Evolutionary conservation across 1,140 invertebrate species (phyloP).

Genomic region (Leptinotarsa defecta): DNA sequence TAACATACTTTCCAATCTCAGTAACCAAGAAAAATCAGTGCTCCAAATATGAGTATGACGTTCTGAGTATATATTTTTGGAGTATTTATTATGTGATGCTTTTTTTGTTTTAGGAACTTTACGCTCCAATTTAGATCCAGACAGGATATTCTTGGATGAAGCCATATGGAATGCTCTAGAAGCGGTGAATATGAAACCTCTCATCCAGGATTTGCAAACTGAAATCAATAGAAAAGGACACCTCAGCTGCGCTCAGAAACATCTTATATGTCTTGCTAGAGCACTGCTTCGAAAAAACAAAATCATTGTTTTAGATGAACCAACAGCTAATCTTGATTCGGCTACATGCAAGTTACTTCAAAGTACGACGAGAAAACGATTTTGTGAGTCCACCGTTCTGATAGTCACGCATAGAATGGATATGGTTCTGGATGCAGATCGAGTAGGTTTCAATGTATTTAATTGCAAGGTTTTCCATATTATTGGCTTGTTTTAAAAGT

Average conservation of each 20-base stretch:
- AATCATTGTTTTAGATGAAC: slow-evolving; percentile 80
- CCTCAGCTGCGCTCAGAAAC: slow-evolving; percentile 78
- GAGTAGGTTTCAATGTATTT: slow-evolving; percentile 66
- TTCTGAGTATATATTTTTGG: too few species aligned
- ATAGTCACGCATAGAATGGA: slow-evolving; percentile 82
- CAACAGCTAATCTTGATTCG: slow-evolving; percentile 71
- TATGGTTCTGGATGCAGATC: slow-evolving; percentile 80
- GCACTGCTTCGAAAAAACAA: slow-evolving; percentile 75
- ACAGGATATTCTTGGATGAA: slow-evolving; percentile 58
- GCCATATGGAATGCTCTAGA: slow-evolving; percentile 44
- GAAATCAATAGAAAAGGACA: slow-evolving; percentile 69
- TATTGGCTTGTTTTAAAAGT: too few species aligned
- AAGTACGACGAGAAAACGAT: slow-evolving; percentile 70
- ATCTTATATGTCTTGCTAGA: slow-evolving; percentile 77
- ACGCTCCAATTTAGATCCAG: slow-evolving; percentile 63
- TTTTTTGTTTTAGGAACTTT: slow-evolving; percentile 66
- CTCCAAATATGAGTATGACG: too few species aligned
- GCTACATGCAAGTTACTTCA: slow-evolving; percentile 72
- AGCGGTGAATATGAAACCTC: slow-evolving; percentile 35
- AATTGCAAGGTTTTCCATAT: background rate
- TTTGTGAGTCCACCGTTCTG: slow-evolving; percentile 73
- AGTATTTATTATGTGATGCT: slow-evolving; percentile 74
- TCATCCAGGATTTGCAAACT: slow-evolving; percentile 36
- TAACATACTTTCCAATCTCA: too few species aligned
- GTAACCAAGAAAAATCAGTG: too few species aligned